These are phyloP conservation scores for Centroberyx gerrardi DNA, from an alignment of 2,797 vertebrate genomes.

Conservation along the genomic window DNA sequence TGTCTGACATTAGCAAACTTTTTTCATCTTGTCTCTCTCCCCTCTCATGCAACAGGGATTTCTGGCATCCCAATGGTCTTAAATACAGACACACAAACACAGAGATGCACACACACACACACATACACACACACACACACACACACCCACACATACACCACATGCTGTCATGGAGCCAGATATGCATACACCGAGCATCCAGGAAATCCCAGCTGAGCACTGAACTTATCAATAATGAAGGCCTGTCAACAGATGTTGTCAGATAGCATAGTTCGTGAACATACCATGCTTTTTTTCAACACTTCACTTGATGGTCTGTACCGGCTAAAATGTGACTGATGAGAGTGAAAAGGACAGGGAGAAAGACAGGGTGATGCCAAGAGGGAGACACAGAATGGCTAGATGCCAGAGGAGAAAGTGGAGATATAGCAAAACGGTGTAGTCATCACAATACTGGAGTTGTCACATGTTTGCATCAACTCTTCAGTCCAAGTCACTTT, in stretches of 20 bases:
- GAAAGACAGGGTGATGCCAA: not conserved
- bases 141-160: constrained; percentile 38
- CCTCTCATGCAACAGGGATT: constrained; percentile 68
- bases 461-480: not conserved
- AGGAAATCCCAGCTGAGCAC: constrained; percentile 67
- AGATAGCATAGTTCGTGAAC: not conserved
- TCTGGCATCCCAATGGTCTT: constrained; percentile 67
- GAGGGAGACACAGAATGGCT: not conserved
- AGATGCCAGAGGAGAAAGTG: not conserved
- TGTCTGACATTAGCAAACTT: constrained; percentile 43
- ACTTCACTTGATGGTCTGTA: constrained; percentile 19
- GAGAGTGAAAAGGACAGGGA: not conserved
- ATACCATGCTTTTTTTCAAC: not conserved
- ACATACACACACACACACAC: constrained; percentile 22
- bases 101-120: constrained; percentile 3
- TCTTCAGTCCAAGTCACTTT: no score
- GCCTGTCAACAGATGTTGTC: constrained; percentile 55
- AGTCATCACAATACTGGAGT: not conserved
- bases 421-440: not conserved
- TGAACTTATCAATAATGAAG: constrained; percentile 61
- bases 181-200: constrained; percentile 52
- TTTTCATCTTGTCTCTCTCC: constrained; percentile 56
- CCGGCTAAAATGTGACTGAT: not conserved
- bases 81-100: constrained; percentile 54
- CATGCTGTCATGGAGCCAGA: constrained; percentile 54